Evolutionary conservation across 37 sponge, comb jelly and placozoan genomes (phyloP).

Genomic region (Agelas oroides): DNA sequence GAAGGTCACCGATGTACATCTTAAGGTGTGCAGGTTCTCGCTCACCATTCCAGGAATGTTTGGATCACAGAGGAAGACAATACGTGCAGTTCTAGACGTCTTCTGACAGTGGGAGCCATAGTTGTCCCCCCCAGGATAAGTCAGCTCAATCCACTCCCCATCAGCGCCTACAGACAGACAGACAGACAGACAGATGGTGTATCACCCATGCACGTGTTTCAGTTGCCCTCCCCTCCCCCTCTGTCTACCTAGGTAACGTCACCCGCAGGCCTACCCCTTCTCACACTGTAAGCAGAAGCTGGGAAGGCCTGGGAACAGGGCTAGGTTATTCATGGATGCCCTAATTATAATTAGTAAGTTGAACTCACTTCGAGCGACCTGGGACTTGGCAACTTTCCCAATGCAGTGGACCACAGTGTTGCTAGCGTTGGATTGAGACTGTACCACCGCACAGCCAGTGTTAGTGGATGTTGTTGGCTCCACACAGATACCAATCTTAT

Average conservation of each 20-base stretch:
- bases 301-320: too few species aligned
- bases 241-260: too few species aligned
- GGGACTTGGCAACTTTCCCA: slow-evolving; percentile 15
- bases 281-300: too few species aligned
- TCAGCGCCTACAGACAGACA: slow-evolving; percentile 20
- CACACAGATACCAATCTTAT: slow-evolving; percentile 61
- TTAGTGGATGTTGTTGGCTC: neutral
- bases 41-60: slow-evolving; percentile 52
- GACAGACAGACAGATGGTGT: neutral
- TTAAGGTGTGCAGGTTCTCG: too few species aligned
- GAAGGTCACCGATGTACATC: neutral
- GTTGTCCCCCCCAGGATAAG: slow-evolving; percentile 49
- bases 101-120: slow-evolving; percentile 59
- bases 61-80: slow-evolving; percentile 78
- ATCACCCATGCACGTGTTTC: neutral
- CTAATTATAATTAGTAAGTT: too few species aligned
- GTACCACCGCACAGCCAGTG: slow-evolving; percentile 48
- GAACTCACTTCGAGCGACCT: slow-evolving; percentile 65
- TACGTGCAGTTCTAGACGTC: slow-evolving; percentile 31
- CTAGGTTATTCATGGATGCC: too few species aligned
- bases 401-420: slow-evolving; percentile 9
- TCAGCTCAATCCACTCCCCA: slow-evolving; percentile 75
- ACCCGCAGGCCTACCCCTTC: too few species aligned
- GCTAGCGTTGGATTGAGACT: slow-evolving; percentile 15
- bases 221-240: too few species aligned